These are phyloP conservation scores for Seriola dumerili DNA, from an alignment of 2,113 vertebrate species.

Conservation along the genomic window DNA sequence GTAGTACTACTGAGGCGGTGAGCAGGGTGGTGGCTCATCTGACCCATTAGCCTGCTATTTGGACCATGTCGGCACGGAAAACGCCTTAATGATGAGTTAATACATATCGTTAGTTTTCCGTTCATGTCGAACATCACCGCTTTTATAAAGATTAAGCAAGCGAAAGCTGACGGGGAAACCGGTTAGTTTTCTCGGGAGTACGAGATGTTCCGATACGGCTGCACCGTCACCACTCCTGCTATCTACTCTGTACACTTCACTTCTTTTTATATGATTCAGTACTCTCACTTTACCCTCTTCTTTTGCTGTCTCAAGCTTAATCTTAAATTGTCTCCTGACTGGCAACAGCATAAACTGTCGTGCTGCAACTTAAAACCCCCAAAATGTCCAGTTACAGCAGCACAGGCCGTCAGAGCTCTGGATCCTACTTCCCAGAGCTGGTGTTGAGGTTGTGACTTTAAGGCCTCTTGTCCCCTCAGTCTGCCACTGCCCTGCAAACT, in stretches of 20 bases:
- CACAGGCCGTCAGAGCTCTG: not conserved
- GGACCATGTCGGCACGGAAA: not conserved
- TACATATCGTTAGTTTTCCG: too few relatives aligned
- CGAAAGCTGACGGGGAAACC: not conserved
- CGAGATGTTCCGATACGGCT: constrained; percentile 36
- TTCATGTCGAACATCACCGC: not conserved
- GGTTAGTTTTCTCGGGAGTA: constrained; percentile 12
- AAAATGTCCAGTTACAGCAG: not conserved
- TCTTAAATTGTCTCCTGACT: too few relatives aligned
- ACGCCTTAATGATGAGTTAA: not conserved
- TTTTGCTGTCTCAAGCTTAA: too few relatives aligned
- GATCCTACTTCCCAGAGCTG: too few relatives aligned
- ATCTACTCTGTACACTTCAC: not conserved
- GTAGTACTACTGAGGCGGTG: constrained; percentile 29
- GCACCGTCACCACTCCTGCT: not conserved
- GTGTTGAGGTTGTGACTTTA: not conserved
- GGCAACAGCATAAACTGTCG: accelerated
- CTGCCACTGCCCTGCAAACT: not conserved
- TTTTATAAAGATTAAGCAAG: too few relatives aligned
- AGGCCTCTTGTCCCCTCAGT: not conserved
- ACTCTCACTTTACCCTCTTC: not conserved
- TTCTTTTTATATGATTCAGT: accelerated
- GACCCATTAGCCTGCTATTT: not conserved
- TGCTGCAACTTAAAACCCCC: not conserved
- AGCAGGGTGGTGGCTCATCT: constrained; percentile 9